Conservation (phyloP, 2,113 vertebrate species). For the Galbula dea region DNA sequence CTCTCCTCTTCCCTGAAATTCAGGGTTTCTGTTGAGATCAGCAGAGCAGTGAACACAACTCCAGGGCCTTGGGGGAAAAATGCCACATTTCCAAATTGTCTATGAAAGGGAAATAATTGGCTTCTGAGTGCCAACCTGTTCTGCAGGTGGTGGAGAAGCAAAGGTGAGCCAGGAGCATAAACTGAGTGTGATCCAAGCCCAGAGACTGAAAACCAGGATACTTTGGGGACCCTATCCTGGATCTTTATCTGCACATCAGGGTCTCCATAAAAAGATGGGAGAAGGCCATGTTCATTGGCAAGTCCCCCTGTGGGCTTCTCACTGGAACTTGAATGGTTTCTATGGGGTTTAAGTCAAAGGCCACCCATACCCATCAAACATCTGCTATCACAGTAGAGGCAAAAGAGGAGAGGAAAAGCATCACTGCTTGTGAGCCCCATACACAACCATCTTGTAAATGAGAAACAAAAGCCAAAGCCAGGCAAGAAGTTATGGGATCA, state of each 20-base stretch:
- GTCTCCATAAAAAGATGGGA: background rate
- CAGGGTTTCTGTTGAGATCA: background rate
- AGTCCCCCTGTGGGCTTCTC: background rate
- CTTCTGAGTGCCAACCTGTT: background rate
- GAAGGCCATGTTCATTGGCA: background rate
- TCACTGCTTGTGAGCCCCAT: background rate
- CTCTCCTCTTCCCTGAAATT: background rate
- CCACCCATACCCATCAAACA: background rate
- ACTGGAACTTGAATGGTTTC: background rate
- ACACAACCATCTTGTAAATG: background rate
- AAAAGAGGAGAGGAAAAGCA: background rate
- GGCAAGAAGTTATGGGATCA: rapidly evolving
- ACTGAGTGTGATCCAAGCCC: background rate
- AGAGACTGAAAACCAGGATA: background rate
- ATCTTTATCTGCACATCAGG: background rate
- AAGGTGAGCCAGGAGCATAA: background rate
- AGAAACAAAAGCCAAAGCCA: background rate
- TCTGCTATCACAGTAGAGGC: background rate
- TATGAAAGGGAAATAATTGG: background rate
- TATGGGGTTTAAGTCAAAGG: background rate
- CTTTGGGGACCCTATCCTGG: background rate
- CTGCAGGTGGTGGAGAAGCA: background rate
- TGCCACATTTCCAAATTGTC: background rate
- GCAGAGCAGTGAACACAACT: rapidly evolving
- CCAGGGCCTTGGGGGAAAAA: background rate